Evolutionary conservation across 2,888 invertebrate genomes (phyloP), one percentile per base, ranked within the genome.

Genomic region (Drosophila kanekoi): DNA sequence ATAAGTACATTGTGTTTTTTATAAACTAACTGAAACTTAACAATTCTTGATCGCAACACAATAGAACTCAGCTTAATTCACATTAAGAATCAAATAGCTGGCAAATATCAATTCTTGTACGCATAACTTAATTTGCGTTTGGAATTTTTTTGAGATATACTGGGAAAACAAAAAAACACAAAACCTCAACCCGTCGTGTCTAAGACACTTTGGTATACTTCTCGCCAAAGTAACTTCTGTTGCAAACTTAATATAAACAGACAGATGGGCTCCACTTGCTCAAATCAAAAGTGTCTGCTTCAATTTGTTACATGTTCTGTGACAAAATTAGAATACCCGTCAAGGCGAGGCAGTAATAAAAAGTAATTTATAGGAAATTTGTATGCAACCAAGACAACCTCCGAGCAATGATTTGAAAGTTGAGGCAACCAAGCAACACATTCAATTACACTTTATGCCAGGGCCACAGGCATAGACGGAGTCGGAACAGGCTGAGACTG

Each of bases 391-490:
- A 35, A 52, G 20, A 40, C 41, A 74, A 53, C 52, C 33, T 40
- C 20, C 16, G 32, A 48, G 32, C 41, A 43, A 56, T 45, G 54
- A 41, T 49, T 49, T 40, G 13, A 13, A 51, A 49, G 45, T 45
- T 41, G n/a, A 45, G 33, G 52, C 53, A 82, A 53, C 38, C 53
- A 43, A 51, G 56, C 63, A 68, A 60, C 66, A 64, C 65, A 79
- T 76, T 76, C 60, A 81, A 77, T 82, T 69, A 69, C 48, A 32
- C 51, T 56, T 61, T 33, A 37, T 51, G 28, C n/a, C 54, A 48
- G 13, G 16, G 28, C 43, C 35, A 28, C 9, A 43, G 8, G 13
- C 48, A 10, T 10, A 33, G 33, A 20, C 28, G 40, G 44, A 48
- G 43, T 20, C 28, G 14, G 28, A 13, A 11, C n/a, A 14, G 47